phyloP scores from a whole-genome alignment of 2,888 invertebrate genomes.

The Acleris emargana region DNA sequence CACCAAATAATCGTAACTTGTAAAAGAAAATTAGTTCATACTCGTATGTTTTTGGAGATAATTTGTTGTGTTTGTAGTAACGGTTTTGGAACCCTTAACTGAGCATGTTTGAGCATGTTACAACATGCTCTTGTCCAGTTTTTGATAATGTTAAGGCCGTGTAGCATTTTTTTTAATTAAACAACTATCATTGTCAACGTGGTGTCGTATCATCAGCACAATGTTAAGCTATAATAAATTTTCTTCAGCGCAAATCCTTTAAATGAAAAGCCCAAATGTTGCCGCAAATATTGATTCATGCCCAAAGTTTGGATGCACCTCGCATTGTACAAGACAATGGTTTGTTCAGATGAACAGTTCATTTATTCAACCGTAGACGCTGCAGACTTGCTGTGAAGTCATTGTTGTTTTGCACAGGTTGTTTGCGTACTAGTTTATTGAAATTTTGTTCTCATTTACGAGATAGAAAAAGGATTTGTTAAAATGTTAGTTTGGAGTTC shows the following conservation, averaged over 20 bases:
- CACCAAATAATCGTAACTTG: too few species aligned
- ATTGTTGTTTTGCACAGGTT: slow-evolving; percentile 26
- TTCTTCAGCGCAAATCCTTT: not conserved
- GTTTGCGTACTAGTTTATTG: slow-evolving; percentile 30
- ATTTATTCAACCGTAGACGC: slow-evolving; percentile 44
- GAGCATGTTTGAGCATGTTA: too few species aligned
- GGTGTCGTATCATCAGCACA: not conserved
- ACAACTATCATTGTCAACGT: too few species aligned
- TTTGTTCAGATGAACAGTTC: slow-evolving; percentile 42
- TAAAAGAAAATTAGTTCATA: too few species aligned
- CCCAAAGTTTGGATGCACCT: slow-evolving; percentile 32
- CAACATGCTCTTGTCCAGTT: too few species aligned
- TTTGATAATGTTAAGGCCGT: too few species aligned
- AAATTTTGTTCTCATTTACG: slow-evolving; percentile 12
- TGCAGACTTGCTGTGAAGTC: slow-evolving; percentile 34
- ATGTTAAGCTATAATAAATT: not conserved
- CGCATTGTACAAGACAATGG: slow-evolving; percentile 37
- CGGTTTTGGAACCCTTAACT: too few species aligned
- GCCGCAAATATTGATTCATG: slow-evolving; percentile 33
- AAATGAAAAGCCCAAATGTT: slow-evolving; percentile 28
- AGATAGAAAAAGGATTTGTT: not conserved
- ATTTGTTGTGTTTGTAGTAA: too few species aligned
- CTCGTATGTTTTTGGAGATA: too few species aligned
- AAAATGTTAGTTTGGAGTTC: too few species aligned
- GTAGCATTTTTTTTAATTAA: too few species aligned